Evolutionary conservation across 2,113 vertebrate species (phyloP).

Genomic region (Gulo gulo): DNA sequence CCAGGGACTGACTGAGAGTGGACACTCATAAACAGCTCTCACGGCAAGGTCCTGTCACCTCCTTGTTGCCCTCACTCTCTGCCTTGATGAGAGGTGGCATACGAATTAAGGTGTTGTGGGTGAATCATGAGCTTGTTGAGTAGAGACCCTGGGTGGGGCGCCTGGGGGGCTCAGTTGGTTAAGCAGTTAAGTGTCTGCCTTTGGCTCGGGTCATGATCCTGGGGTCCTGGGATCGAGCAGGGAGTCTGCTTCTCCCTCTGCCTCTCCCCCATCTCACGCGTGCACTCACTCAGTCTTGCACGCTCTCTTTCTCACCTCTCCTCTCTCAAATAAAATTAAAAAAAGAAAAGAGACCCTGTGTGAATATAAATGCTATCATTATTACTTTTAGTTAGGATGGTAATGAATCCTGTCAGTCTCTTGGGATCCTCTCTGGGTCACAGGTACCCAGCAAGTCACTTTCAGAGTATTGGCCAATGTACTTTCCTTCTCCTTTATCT

Average conservation of each 20-base stretch:
- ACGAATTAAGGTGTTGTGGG: background rate
- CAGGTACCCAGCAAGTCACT: background rate
- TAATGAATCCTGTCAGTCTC: background rate
- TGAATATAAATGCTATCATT: background rate
- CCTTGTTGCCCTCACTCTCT: background rate
- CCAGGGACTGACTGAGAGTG: slow-evolving; percentile 82
- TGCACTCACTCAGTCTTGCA: too few species aligned
- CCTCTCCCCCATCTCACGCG: fast-evolving
- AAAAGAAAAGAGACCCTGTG: background rate
- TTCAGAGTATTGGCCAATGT: background rate
- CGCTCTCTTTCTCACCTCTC: background rate
- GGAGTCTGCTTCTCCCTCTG: background rate
- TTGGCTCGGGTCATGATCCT: background rate
- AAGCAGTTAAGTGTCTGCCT: background rate
- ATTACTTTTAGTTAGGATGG: background rate
- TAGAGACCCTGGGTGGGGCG: background rate
- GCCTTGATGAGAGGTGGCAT: background rate
- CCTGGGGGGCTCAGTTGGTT: background rate
- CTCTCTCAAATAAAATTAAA: background rate
- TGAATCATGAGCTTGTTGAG: slow-evolving; percentile 31
- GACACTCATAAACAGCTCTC: background rate
- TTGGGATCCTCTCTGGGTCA: background rate
- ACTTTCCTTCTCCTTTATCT: background rate
- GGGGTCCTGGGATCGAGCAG: background rate
- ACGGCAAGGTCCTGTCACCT: background rate